A percentile compares a stretch with the other conserved stretches of the same genome.
phyloP scores from a whole-genome alignment of 1,140 invertebrate species.

The Drosophila rufa region DNA sequence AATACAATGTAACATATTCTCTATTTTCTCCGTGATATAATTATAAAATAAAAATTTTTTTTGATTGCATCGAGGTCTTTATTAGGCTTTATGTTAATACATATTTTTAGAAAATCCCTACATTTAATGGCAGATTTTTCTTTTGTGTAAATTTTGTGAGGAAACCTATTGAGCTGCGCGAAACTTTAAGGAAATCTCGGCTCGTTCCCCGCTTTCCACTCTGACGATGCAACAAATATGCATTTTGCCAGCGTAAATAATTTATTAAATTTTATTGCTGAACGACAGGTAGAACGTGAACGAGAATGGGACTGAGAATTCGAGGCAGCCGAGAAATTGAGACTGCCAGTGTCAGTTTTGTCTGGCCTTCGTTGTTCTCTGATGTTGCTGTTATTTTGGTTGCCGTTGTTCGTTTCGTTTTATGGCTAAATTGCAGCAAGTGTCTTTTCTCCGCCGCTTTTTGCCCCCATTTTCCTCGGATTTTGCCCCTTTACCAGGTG shows the following conservation, averaged over 20 bases:
- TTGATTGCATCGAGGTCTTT: too few relatives aligned
- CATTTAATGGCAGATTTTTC: background rate
- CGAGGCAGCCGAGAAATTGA: constrained; percentile 39
- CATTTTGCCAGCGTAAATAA: constrained; percentile 73
- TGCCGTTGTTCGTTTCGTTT: constrained; percentile 43
- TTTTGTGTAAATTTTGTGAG: background rate
- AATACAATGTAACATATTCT: too few relatives aligned
- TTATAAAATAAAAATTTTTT: too few relatives aligned
- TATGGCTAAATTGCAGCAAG: constrained; percentile 58
- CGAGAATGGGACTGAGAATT: constrained; percentile 5
- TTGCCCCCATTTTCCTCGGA: background rate
- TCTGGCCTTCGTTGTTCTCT: constrained; percentile 42
- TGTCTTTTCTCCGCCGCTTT: constrained; percentile 37
- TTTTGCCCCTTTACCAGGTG: constrained; percentile 18
- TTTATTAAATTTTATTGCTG: constrained; percentile 78
- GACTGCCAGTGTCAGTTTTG: constrained; percentile 60
- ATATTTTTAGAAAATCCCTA: background rate
- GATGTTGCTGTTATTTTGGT: constrained; percentile 39
- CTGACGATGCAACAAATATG: constrained; percentile 56
- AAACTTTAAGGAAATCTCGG: constrained; percentile 45
- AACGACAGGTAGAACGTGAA: constrained; percentile 52
- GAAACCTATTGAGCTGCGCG: constrained; percentile 28
- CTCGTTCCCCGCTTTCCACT: constrained; percentile 2
- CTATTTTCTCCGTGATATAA: too few relatives aligned
- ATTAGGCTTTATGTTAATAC: too few relatives aligned